Conservation (phyloP, 2,888 invertebrate species). For the Ectemnius continuus region DNA sequence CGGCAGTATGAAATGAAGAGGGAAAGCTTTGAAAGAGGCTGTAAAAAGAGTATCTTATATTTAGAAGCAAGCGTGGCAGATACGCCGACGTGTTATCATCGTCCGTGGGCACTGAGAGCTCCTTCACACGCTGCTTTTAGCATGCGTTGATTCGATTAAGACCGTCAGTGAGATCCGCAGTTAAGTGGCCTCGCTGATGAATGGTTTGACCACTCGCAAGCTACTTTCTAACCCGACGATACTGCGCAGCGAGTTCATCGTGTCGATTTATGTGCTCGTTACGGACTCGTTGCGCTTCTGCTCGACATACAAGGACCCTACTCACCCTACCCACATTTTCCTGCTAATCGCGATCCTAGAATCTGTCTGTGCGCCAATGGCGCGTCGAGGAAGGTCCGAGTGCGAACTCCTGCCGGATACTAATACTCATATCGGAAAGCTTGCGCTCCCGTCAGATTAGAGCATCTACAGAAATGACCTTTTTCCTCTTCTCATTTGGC, state of each 20-base stretch:
- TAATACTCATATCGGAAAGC: not conserved
- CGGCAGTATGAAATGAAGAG: no score
- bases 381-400: constrained; percentile 40
- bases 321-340: constrained; percentile 59
- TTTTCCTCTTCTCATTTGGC: constrained; percentile 46
- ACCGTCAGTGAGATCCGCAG: no score
- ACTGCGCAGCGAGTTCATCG: constrained; percentile 10
- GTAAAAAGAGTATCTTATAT: no score
- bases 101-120: no score
- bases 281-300: constrained; percentile 33
- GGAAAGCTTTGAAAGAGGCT: no score
- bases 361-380: constrained; percentile 29
- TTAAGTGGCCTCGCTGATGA: no score
- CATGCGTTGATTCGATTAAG: no score
- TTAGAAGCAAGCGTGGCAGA: no score
- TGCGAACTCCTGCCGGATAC: not conserved
- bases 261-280: constrained; percentile 37
- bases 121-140: no score
- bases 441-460: not conserved
- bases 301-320: constrained; percentile 45
- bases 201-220: no score
- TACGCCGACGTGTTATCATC: no score
- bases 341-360: constrained; percentile 50
- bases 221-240: constrained; percentile 12
- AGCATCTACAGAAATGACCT: constrained; percentile 52